Conservation (phyloP, 2,113 vertebrate genomes). For the Rhabdomys dilectus region DNA sequence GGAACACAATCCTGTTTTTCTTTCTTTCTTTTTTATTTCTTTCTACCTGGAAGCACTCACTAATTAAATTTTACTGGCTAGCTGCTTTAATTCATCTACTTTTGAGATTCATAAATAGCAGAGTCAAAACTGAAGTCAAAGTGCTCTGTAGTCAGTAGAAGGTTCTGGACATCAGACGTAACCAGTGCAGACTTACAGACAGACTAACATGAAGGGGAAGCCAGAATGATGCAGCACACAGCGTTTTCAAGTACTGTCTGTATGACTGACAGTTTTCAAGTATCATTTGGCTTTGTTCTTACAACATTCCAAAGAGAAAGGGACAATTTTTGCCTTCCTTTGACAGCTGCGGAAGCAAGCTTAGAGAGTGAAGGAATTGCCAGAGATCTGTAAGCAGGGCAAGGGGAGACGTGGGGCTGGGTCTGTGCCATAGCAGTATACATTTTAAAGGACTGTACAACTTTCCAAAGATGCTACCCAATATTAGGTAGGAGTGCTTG, state of each 20-base stretch:
- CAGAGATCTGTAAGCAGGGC: background rate
- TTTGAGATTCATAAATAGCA: slow-evolving; percentile 60
- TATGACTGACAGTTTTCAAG: background rate
- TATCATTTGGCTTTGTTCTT: background rate
- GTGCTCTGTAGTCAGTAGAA: background rate
- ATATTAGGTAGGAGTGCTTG: background rate
- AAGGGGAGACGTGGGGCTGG: background rate
- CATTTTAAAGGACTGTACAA: rapidly evolving
- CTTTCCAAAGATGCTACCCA: background rate
- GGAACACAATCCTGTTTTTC: slow-evolving; percentile 54
- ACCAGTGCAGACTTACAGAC: background rate
- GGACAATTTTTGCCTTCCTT: background rate
- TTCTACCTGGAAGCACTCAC: slow-evolving; percentile 73
- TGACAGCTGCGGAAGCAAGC: background rate
- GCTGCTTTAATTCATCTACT: slow-evolving; percentile 60
- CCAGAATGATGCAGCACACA: rapidly evolving
- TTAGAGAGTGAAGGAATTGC: background rate
- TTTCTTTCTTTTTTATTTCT: slow-evolving; percentile 28
- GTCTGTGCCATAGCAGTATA: background rate
- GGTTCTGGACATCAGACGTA: background rate
- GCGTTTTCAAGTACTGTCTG: background rate
- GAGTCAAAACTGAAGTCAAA: slow-evolving; percentile 51
- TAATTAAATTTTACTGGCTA: slow-evolving; percentile 72
- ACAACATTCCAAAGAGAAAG: background rate
- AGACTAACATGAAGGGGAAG: background rate